Base-by-base conservation (phyloP, 2,888 invertebrate species). In the Caenorhabditis macrosperma region DNA sequence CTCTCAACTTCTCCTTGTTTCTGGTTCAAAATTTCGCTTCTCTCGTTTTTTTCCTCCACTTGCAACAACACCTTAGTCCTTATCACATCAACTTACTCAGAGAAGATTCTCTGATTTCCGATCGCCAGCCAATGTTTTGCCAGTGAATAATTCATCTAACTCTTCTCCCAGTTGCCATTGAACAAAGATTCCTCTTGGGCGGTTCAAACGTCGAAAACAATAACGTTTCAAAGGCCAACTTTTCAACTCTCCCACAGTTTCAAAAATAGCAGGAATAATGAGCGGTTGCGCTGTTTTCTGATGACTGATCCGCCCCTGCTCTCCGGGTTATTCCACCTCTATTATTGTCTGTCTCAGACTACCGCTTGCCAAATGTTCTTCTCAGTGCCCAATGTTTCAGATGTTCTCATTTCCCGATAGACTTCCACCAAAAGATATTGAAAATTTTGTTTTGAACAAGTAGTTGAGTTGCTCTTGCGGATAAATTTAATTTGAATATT, bases 401-500 rank as follows among this genome's bases (percentile, higher is more conserved):
- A 33, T 33, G 33, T 10, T 33, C 33, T 41, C 41, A 17, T 46
- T 46, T 17, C 20, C 22, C 46, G 20, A 6, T 17, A 3, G 10
- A 1, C 17, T 5, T 2, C 3, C 38, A 15, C 15, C 5, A 38
- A 12, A 38, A 9, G 15, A 38, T 5, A 5, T 12, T 2, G 7
- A 38, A 38, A 38, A 6, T 15, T 44, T n/a, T n/a, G 5, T 17
- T 3, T 44, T 44, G 5, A 2, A 9, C 10, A 12, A 61, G 17
- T 9, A 38, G 24, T 17, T 2, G 46, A 24, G 24, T 55, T 72
- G 55, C 57, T 72, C 72, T 72, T 48, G 63, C 72, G 72, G 30
- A 50, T 33, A 33, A 72, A 72, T 72, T 64, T 38, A 71, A 71
- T 71, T 71, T 61, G 54, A 28, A 33, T 30, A 26, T 4, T 28